Percentiles rank a stretch among this genome's conserved stretches.
Conservation (phyloP, 2,113 vertebrate species). For the Neolamprologus fasciatus region DNA sequence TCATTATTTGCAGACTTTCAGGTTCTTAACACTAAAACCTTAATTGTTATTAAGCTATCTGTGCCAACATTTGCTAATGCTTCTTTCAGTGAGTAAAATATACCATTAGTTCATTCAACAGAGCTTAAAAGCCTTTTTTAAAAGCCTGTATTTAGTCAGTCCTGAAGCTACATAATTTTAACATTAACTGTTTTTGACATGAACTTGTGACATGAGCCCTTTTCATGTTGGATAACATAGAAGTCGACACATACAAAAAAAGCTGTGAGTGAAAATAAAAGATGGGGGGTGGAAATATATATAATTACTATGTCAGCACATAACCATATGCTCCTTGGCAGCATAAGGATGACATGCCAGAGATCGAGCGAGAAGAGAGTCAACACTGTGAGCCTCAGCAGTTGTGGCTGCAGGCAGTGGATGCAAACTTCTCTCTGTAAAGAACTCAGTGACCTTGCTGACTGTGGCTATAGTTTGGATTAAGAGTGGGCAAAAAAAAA, state of each 20-base stretch:
- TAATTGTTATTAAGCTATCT: neutral
- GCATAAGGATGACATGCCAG: conserved; percentile 32
- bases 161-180: neutral
- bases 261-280: neutral
- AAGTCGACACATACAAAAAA: neutral
- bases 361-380: neutral
- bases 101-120: neutral
- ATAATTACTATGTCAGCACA: conserved; percentile 50
- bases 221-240: neutral
- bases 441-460: conserved; percentile 8
- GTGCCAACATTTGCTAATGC: neutral
- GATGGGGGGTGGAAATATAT: neutral
- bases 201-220: neutral
- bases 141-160: neutral
- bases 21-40: neutral
- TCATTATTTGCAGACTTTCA: neutral
- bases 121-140: neutral
- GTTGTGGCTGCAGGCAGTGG: conserved; percentile 5
- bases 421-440: conserved; percentile 4
- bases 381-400: neutral
- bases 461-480: neutral
- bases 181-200: neutral
- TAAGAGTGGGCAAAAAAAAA: neutral
- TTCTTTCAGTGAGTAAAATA: neutral
- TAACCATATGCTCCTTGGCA: conserved; percentile 44